Evolutionary conservation across 2,797 vertebrate genomes (phyloP).

Genomic region (Podarcis siculus): DNA sequence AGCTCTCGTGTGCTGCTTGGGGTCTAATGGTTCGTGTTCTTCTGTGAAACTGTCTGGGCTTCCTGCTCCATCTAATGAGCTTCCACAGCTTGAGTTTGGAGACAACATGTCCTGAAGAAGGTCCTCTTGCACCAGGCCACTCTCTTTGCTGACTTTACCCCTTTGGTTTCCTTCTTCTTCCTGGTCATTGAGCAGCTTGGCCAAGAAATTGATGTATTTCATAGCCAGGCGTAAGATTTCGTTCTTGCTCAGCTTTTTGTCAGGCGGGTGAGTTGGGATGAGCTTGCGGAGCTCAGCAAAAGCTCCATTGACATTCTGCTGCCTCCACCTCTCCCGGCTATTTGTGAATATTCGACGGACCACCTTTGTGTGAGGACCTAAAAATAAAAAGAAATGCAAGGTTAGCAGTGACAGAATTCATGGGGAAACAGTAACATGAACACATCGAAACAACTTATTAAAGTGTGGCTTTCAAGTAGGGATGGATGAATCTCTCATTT

Average conservation of each 20-base stretch:
- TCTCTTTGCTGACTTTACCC: conserved; percentile 82
- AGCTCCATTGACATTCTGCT: conserved; percentile 92
- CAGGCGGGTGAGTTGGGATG: conserved; percentile 90
- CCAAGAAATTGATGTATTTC: conserved; percentile 93
- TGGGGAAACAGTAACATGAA: no score
- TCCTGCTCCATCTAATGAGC: conserved; percentile 84
- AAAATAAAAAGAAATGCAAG: background rate
- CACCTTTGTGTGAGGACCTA: conserved; percentile 86
- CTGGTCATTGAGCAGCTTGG: conserved; percentile 87
- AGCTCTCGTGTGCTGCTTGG: conserved; percentile 80
- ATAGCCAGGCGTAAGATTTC: conserved; percentile 92
- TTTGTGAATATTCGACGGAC: conserved; percentile 88
- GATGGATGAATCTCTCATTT: no score
- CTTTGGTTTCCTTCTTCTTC: conserved; percentile 86
- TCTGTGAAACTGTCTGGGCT: conserved; percentile 94
- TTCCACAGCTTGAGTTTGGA: conserved; percentile 87
- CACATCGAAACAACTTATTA: no score
- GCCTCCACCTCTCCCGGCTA: conserved; percentile 89
- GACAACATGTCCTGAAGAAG: conserved; percentile 85
- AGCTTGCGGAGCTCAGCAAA: conserved; percentile 90
- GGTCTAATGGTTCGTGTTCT: conserved; percentile 86
- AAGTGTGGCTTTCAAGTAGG: background rate
- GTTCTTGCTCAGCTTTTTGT: conserved; percentile 95
- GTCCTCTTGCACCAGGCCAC: conserved; percentile 80
- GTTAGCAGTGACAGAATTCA: conserved; percentile 27